Conservation (phyloP, 2,888 invertebrate species). For the Dasysyrphus tricinctus region DNA sequence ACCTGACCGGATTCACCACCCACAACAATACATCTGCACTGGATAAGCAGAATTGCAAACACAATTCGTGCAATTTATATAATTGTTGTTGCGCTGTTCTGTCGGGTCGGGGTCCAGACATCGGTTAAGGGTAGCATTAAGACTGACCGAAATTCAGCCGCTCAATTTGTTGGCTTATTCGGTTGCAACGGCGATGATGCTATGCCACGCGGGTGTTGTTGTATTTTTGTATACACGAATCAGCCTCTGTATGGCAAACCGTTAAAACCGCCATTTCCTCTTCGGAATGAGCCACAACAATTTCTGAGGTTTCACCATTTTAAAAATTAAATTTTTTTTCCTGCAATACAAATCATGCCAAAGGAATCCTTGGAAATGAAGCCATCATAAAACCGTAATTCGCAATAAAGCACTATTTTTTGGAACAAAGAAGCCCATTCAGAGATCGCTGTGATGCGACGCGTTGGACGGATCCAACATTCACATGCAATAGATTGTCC, state of each 20-base stretch:
- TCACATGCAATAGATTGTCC: slow-evolving; percentile 34
- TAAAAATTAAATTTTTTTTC: slow-evolving; percentile 48
- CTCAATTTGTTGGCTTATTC: slow-evolving; percentile 71
- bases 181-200: slow-evolving; percentile 45
- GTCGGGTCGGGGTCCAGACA: slow-evolving; percentile 10
- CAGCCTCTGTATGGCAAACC: slow-evolving; percentile 38
- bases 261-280: slow-evolving; percentile 57
- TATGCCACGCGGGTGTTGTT: slow-evolving; percentile 25
- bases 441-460: not conserved
- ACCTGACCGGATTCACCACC: not conserved
- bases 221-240: not conserved
- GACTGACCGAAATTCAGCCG: slow-evolving; percentile 68
- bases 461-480: not conserved
- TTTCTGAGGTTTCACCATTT: slow-evolving; percentile 57
- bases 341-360: slow-evolving; percentile 16
- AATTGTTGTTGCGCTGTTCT: slow-evolving; percentile 17
- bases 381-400: slow-evolving; percentile 44
- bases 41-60: not conserved
- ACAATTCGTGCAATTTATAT: slow-evolving; percentile 17
- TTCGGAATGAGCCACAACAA: slow-evolving; percentile 61
- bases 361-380: slow-evolving; percentile 36
- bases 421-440: slow-evolving; percentile 17
- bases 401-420: slow-evolving; percentile 45
- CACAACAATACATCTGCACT: slow-evolving; percentile 17
- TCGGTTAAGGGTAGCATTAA: slow-evolving; percentile 65